Evolutionary conservation across 2,888 invertebrate species (phyloP), one percentile per base, ranked within the genome.

Genomic region (Gymnoscelis rufifasciata): DNA sequence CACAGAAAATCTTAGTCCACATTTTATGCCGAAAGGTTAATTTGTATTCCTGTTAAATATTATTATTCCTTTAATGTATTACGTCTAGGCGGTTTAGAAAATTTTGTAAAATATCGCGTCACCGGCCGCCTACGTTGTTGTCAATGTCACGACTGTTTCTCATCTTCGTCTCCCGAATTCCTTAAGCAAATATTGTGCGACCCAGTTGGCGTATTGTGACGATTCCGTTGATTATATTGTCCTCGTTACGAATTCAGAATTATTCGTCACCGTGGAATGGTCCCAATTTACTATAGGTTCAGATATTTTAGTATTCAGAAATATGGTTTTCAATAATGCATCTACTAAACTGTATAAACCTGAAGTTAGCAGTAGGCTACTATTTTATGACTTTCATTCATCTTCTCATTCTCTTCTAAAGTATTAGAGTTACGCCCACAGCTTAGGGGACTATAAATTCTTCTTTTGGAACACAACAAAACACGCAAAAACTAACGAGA

Each of bases 91-190:
- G 10, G 7, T 14, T 35, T 11, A 37, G 29, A 11, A 24, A 51
- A 50, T 39, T 41, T 45, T 41, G 39, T 40, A 39, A 40, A 45
- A 41, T 36, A 47, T 49, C 36, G 46, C 60, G 61, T 61, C 66
- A 58, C 59, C 68, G 58, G 55, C 63, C 73, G 63, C 78, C 79
- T 74, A 79, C 80, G 54, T 63, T 60, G 62, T 70, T 71, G 66
- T 78, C 78, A 78, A 71, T 74, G 78, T 76, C 74, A 67, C 64
- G 54, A 71, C 67, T 68, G 64, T 69, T 71, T 75, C 65, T 66
- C 66, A 57, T 64, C 48, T 61, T 56, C 54, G 57, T 62, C 65
- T 60, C 61, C 63, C 61, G 60, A 71, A 78, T 78, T 75, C 68
- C 66, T 62, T 58, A 50, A 59, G 62, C 66, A 64, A 62, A 68